These are phyloP conservation scores for Diorhabda carinulata DNA, from an alignment of 1,140 invertebrate genomes.

Conservation along the genomic window DNA sequence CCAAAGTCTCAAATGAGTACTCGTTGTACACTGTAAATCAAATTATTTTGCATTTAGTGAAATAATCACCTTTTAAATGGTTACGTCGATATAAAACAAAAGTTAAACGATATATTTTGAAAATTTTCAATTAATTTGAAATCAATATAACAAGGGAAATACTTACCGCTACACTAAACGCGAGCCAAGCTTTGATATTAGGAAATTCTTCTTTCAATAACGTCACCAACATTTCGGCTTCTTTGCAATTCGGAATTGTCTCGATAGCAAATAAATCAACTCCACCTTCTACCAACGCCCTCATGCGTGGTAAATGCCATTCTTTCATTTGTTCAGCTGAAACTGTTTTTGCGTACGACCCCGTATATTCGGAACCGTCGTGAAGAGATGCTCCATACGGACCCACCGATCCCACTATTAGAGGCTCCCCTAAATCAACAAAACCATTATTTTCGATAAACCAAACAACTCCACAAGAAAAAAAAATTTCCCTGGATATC, in stretches of 20 bases:
- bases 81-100: too few relatives aligned
- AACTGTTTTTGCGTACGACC: slow-evolving; percentile 71
- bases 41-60: too few relatives aligned
- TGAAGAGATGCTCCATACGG: slow-evolving; percentile 84
- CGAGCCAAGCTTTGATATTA: slow-evolving; percentile 70
- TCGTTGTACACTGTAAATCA: too few relatives aligned
- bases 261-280: slow-evolving; percentile 83
- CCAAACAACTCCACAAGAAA: too few relatives aligned
- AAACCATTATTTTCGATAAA: too few relatives aligned
- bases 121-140: too few relatives aligned
- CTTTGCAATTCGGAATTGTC: slow-evolving; percentile 78
- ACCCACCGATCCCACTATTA: slow-evolving; percentile 80
- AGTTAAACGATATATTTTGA: too few relatives aligned
- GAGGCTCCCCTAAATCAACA: slow-evolving; percentile 43
- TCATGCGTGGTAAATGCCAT: slow-evolving; percentile 77
- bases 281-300: slow-evolving; percentile 69
- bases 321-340: slow-evolving; percentile 63
- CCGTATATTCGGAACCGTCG: slow-evolving; percentile 87
- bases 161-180: slow-evolving; percentile 76
- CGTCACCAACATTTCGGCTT: slow-evolving; percentile 76
- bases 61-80: too few relatives aligned
- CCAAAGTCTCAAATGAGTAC: too few relatives aligned
- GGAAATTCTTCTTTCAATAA: slow-evolving; percentile 70
- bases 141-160: neutral
- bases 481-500: too few relatives aligned